A percentile compares a stretch with the other conserved stretches of the same genome.
phyloP scores from a whole-genome alignment of 2,113 vertebrate species.

The Ia io region DNA sequence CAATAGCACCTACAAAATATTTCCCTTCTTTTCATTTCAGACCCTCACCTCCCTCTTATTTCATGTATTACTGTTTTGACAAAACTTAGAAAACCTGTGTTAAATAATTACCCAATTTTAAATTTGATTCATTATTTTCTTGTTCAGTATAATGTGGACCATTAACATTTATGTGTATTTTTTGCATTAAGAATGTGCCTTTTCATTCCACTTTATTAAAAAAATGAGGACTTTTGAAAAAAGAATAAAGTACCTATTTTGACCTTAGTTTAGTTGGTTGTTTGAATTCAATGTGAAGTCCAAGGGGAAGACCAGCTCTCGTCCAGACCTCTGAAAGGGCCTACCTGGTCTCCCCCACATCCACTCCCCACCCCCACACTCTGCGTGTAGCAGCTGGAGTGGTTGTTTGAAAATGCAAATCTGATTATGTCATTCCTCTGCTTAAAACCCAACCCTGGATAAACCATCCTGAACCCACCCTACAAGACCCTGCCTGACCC shows the following conservation, averaged over 20 bases:
- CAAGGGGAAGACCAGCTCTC: neutral
- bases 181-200: neutral
- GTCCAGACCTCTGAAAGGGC: neutral
- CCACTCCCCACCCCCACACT: neutral
- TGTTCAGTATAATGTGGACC: neutral
- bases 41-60: neutral
- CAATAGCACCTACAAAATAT: neutral
- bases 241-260: neutral
- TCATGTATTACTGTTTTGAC: neutral
- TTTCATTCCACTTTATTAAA: neutral
- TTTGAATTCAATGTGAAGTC: neutral
- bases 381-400: constrained; percentile 13
- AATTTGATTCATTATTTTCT: neutral
- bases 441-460: neutral
- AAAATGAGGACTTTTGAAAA: neutral
- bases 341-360: neutral
- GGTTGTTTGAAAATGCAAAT: constrained; percentile 34
- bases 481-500: constrained; percentile 7
- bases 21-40: neutral
- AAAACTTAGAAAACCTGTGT: neutral
- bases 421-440: constrained; percentile 7
- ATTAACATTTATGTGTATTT: neutral
- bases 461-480: neutral
- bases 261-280: neutral
- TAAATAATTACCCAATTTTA: neutral